phyloP scores from a whole-genome alignment of 1,140 invertebrate species.

The Drosophila nebulosa region DNA sequence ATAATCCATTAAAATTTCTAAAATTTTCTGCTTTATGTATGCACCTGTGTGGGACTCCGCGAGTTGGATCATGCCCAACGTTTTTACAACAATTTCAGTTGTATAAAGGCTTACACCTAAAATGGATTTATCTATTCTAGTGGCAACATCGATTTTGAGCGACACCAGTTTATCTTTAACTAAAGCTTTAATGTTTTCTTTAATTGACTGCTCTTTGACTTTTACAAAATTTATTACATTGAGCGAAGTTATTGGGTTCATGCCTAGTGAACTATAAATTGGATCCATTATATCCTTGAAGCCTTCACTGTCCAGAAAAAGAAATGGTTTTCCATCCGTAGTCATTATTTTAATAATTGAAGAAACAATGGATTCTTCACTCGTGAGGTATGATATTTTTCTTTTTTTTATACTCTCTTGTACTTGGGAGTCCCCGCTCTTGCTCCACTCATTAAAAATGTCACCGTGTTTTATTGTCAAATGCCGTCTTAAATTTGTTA shows the following conservation, averaged over 20 bases:
- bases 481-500: too few relatives aligned
- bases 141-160: slow-evolving; percentile 23
- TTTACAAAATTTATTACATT: slow-evolving; percentile 1
- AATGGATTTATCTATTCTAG: slow-evolving; percentile 11
- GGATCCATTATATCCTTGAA: too few relatives aligned
- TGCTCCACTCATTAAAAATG: too few relatives aligned
- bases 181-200: slow-evolving; percentile 11
- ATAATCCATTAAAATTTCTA: not conserved
- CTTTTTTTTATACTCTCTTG: too few relatives aligned
- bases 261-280: too few relatives aligned
- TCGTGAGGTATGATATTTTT: not conserved
- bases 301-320: slow-evolving; percentile 2
- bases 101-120: not conserved
- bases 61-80: slow-evolving; percentile 11
- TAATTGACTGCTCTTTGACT: not conserved
- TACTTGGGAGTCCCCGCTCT: too few relatives aligned
- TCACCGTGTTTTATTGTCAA: too few relatives aligned
- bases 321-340: not conserved
- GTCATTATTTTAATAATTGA: slow-evolving; percentile 12
- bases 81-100: slow-evolving; percentile 16
- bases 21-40: not conserved
- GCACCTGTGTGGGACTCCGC: not conserved
- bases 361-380: not conserved
- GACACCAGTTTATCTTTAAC: slow-evolving; percentile 11
- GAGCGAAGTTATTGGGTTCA: slow-evolving; percentile 2